Evolutionary conservation across 2,113 vertebrate genomes (phyloP).

Genomic region (Gracilinanus agilis): DNA sequence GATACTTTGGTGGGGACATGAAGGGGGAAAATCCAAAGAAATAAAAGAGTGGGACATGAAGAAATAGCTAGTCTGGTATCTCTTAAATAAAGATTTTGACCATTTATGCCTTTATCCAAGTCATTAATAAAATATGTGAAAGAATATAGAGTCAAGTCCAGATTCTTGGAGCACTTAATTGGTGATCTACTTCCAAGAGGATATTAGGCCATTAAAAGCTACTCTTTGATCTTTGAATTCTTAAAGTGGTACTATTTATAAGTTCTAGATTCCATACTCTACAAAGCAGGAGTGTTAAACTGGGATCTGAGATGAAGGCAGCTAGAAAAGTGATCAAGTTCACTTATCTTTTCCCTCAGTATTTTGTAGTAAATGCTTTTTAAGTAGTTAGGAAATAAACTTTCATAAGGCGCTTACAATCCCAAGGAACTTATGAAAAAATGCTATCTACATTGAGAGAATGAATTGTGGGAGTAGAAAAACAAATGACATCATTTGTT

Average conservation of each 20-base stretch:
- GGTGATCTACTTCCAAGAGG: neutral
- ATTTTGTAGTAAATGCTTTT: neutral
- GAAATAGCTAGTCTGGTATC: neutral
- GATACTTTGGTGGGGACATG: neutral
- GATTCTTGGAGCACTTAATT: neutral
- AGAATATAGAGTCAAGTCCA: neutral
- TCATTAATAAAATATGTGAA: neutral
- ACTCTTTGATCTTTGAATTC: neutral
- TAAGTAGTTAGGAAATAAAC: neutral
- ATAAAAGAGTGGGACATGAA: neutral
- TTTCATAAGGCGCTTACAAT: neutral
- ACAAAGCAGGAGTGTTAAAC: neutral
- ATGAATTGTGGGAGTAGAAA: too few relatives aligned
- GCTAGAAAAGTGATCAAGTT: neutral
- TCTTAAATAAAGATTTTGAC: neutral
- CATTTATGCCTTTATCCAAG: neutral
- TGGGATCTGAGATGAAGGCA: neutral
- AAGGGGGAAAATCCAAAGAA: neutral
- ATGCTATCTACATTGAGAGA: too few relatives aligned
- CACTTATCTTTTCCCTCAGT: neutral
- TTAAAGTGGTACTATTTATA: neutral
- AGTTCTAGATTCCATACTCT: neutral
- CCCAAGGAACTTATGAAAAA: too few relatives aligned
- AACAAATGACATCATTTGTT: too few relatives aligned
- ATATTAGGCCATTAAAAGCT: neutral